Evolutionary conservation across 2,888 invertebrate genomes (phyloP).

Genomic region (Lycaena phlaeas): DNA sequence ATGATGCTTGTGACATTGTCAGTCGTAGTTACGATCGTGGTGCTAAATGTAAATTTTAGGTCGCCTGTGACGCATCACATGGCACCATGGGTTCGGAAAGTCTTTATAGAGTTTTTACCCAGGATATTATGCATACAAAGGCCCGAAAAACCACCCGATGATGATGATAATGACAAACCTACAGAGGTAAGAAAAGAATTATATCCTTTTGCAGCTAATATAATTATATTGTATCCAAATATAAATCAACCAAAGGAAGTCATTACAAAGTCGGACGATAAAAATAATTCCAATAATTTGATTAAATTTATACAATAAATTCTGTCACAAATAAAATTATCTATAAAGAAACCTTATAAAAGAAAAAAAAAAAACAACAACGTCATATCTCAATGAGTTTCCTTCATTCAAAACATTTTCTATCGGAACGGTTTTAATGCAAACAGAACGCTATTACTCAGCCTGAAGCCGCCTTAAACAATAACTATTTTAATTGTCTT

Average conservation of each 20-base stretch:
- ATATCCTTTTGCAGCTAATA: background rate
- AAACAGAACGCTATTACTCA: slow-evolving; percentile 46
- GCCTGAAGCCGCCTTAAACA: slow-evolving; percentile 42
- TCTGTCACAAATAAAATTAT: slow-evolving; percentile 45
- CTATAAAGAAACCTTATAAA: slow-evolving; percentile 38
- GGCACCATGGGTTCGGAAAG: slow-evolving; percentile 90
- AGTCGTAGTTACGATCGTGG: slow-evolving; percentile 93
- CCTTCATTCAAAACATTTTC: slow-evolving; percentile 52
- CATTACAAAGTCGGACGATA: too few relatives aligned
- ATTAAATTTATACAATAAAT: slow-evolving; percentile 29
- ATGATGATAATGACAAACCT: slow-evolving; percentile 69
- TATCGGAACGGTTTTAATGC: slow-evolving; percentile 50
- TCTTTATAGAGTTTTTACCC: slow-evolving; percentile 90
- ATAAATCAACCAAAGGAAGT: too few relatives aligned
- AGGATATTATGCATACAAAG: slow-evolving; percentile 90
- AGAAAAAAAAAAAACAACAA: slow-evolving; percentile 43
- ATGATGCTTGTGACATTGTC: slow-evolving; percentile 95
- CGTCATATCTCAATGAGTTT: slow-evolving; percentile 43
- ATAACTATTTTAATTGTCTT: slow-evolving; percentile 65
- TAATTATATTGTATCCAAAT: slow-evolving; percentile 28
- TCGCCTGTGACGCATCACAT: slow-evolving; percentile 94
- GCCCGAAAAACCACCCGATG: slow-evolving; percentile 85
- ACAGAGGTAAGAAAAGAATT: slow-evolving; percentile 54
- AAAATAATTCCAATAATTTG: too few relatives aligned
- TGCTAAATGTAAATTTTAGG: slow-evolving; percentile 92